A percentile compares a stretch with the other conserved stretches of the same genome.
These are phyloP conservation scores for Thecophora atra DNA, from an alignment of 2,888 invertebrate genomes.

Conservation along the genomic window DNA sequence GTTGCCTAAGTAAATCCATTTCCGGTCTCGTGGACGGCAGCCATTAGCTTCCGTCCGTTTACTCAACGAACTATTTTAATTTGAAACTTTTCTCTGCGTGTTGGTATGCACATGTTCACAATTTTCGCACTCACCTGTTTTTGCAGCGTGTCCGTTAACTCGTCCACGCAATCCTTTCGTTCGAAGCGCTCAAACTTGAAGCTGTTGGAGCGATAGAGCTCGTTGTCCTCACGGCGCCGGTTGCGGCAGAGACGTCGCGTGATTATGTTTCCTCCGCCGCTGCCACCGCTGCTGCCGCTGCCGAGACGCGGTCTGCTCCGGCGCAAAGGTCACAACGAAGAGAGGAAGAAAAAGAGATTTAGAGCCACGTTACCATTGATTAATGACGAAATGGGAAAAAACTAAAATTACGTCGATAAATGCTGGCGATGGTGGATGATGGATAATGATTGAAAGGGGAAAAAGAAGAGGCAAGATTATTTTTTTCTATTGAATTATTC, in stretches of 20 bases:
- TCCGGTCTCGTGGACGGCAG: background rate
- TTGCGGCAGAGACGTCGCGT: constrained; percentile 80
- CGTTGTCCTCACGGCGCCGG: constrained; percentile 80
- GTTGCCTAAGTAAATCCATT: background rate
- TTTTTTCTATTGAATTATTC: constrained; percentile 2
- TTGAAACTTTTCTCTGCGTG: too few relatives aligned
- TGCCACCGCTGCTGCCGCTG: constrained; percentile 54
- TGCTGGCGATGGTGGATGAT: background rate
- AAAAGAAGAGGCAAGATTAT: background rate
- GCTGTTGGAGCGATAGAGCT: constrained; percentile 86
- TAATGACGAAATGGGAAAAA: background rate
- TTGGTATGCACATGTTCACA: too few relatives aligned
- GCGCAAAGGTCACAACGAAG: background rate
- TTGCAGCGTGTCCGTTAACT: constrained; percentile 69
- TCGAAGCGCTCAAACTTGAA: constrained; percentile 88
- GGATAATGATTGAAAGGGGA: background rate
- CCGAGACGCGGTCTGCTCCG: constrained; percentile 57
- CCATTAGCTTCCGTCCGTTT: background rate
- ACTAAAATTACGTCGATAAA: constrained; percentile 2
- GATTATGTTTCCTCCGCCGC: constrained; percentile 67
- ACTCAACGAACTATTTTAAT: too few relatives aligned
- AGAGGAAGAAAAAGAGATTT: background rate
- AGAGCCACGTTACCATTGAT: background rate
- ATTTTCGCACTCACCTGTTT: constrained; percentile 73
- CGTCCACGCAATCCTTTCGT: constrained; percentile 74